Evolutionary conservation across 1,140 invertebrate genomes (phyloP).

Genomic region (Drosophila dunni): DNA sequence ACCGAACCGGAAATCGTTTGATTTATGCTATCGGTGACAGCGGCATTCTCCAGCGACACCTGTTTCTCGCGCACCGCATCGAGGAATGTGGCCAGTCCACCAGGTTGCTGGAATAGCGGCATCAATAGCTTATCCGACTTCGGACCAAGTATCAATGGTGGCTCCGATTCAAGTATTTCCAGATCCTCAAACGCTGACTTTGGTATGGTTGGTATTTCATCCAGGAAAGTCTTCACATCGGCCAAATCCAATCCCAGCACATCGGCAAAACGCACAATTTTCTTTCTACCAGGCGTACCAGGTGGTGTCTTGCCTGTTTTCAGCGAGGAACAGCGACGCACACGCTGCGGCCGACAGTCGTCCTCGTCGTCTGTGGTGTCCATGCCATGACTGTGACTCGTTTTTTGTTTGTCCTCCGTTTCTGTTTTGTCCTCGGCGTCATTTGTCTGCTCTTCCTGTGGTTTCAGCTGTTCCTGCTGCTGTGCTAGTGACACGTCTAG

Average conservation of each 20-base stretch:
- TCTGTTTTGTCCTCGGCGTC: constrained; percentile 9
- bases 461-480: constrained; percentile 61
- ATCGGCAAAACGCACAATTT: constrained; percentile 98
- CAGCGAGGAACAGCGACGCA: constrained; percentile 92
- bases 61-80: constrained; percentile 89
- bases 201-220: constrained; percentile 94
- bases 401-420: constrained; percentile 1
- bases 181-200: constrained; percentile 93
- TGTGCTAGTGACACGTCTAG: constrained; percentile 55
- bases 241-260: constrained; percentile 96
- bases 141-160: constrained; percentile 84
- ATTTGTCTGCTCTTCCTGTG: constrained; percentile 25
- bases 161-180: constrained; percentile 84
- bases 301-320: constrained; percentile 96
- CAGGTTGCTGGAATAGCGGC: constrained; percentile 93
- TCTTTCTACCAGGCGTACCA: constrained; percentile 94
- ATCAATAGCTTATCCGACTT: constrained; percentile 87
- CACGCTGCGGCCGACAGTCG: constrained; percentile 87
- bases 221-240: constrained; percentile 94
- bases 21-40: constrained; percentile 89
- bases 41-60: constrained; percentile 94
- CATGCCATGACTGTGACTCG: constrained; percentile 54
- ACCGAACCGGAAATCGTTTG: constrained; percentile 94
- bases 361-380: constrained; percentile 83
- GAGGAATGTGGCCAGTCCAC: constrained; percentile 90